Evolutionary conservation across 2,113 vertebrate species (phyloP).

Genomic region (Xiphorhynchus elegans): DNA sequence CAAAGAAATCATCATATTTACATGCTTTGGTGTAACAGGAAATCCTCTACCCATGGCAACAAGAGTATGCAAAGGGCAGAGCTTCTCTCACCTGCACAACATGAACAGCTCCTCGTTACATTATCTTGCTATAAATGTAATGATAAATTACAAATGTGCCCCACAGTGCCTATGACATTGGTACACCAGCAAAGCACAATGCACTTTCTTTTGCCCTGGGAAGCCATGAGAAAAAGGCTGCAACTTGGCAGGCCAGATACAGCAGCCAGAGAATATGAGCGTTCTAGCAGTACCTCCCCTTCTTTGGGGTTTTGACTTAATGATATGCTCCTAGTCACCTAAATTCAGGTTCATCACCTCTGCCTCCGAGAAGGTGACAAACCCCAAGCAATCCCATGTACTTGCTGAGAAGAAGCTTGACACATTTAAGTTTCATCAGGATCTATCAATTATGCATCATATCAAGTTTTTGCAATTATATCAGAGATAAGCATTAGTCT

Average conservation of each 20-base stretch:
- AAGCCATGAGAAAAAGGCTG: background rate
- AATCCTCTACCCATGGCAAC: fast-evolving
- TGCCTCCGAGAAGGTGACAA: background rate
- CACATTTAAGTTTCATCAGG: background rate
- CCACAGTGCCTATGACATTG: background rate
- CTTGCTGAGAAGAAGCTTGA: background rate
- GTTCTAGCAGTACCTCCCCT: background rate
- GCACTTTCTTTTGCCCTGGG: background rate
- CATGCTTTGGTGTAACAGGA: background rate
- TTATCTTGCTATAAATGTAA: background rate
- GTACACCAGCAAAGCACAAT: background rate
- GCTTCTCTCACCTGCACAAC: background rate
- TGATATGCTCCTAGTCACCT: background rate
- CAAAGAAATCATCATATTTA: background rate
- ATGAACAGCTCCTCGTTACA: background rate
- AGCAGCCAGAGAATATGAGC: background rate
- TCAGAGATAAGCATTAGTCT: background rate
- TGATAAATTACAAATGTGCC: fast-evolving
- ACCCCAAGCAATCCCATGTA: fast-evolving
- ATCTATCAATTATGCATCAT: background rate
- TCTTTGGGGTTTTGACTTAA: background rate
- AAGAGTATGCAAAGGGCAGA: background rate
- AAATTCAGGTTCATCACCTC: background rate
- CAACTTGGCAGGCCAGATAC: background rate
- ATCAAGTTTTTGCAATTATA: background rate